phyloP scores from a whole-genome alignment of 2,888 invertebrate genomes.

The Mesochorus sp. region DNA sequence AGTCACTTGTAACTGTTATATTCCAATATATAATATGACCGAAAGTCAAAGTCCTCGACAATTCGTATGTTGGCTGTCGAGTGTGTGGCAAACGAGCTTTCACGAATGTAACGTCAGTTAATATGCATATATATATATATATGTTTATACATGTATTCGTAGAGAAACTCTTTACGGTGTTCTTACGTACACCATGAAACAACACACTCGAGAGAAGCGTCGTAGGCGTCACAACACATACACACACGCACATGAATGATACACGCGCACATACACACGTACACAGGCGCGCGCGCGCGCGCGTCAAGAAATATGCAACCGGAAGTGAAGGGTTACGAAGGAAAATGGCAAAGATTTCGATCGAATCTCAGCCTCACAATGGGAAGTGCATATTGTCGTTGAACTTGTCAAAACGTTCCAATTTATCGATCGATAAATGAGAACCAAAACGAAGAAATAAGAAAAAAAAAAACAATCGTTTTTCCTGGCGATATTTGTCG shows the following conservation, averaged over 20 bases:
- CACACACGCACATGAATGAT: too few relatives aligned
- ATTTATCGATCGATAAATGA: too few relatives aligned
- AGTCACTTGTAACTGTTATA: conserved; percentile 48
- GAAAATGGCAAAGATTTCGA: background rate
- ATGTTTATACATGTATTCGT: background rate
- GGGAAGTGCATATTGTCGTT: too few relatives aligned
- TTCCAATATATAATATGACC: conserved; percentile 21
- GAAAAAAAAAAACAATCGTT: background rate
- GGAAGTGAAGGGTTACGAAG: conserved; percentile 28
- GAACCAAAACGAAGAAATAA: background rate
- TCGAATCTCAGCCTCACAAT: too few relatives aligned
- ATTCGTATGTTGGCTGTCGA: conserved; percentile 19
- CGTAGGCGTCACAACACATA: conserved; percentile 45
- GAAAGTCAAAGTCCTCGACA: conserved; percentile 46
- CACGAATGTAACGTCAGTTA: conserved; percentile 19
- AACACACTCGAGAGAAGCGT: conserved; percentile 37
- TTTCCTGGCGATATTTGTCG: background rate
- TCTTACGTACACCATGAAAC: conserved; percentile 7
- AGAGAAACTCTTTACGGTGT: conserved; percentile 25
- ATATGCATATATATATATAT: background rate
- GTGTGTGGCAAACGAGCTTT: conserved; percentile 33
- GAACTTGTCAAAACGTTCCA: too few relatives aligned
- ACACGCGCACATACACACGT: too few relatives aligned
- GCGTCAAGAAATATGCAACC: conserved; percentile 16
- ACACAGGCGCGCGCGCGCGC: too few relatives aligned